Evolutionary conservation across 2,888 invertebrate species (phyloP), one percentile per base, ranked within the genome.

Genomic region (Xanthorhoe spadicearia): DNA sequence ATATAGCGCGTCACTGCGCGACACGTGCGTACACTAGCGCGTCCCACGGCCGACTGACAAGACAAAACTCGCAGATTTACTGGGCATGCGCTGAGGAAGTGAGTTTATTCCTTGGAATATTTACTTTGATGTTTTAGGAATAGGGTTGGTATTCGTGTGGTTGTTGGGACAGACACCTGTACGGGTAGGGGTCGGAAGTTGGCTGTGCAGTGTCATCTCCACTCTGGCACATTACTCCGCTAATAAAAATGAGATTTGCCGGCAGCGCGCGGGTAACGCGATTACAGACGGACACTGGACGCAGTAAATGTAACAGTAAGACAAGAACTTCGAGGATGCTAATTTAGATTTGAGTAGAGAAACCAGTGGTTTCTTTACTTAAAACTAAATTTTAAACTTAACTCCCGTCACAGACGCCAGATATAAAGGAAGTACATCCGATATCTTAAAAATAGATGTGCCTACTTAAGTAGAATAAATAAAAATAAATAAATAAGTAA

Each of bases 161-260:
- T 1, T 19, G 5, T 2, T 15, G 17, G n/a, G 38, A 80, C 83
- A 83, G 90, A 89, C 91, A 90, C 91, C 91, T 91, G 90, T 90
- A 85, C 83, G 86, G 81, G 80, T 83, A 81, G 79, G 86, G 88
- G 87, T 89, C 87, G 91, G 90, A 91, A 91, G 90, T 89, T 85
- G 83, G 84, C 85, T 88, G 86, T 92, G 92, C 92, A 92, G 86
- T 90, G 92, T 92, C 91, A 91, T 90, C 92, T 89, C 90, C 88
- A 90, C 90, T 88, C 84, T 83, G 85, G 87, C 87, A 89, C 89
- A 84, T 87, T 85, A 86, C 86, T 89, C 86, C 88, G 84, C 87
- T 86, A 88, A 89, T 91, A 90, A 89, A 89, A 91, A 89, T 86
- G 87, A 86, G 89, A 90, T 91, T 91, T 86, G 84, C 83, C 79